These are phyloP conservation scores for Hippoglossus stenolepis DNA, from an alignment of 2,113 vertebrate species.

Conservation along the genomic window DNA sequence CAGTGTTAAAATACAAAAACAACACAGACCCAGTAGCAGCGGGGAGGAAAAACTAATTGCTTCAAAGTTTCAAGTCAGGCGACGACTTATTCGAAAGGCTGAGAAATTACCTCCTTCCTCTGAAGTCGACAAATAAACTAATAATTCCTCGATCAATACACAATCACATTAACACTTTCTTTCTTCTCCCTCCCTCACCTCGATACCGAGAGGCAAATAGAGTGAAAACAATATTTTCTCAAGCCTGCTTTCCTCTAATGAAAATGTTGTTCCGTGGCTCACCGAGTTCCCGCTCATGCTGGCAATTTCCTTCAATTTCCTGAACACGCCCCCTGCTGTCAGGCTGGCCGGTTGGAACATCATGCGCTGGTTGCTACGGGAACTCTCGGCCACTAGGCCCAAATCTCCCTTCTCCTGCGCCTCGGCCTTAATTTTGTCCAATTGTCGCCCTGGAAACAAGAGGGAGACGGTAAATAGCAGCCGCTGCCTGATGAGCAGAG, in stretches of 20 bases:
- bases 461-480: constrained; percentile 47
- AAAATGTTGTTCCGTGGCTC: constrained; percentile 65
- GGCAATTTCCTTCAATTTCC: constrained; percentile 89
- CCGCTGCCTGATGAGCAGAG: constrained; percentile 23
- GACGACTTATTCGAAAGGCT: constrained; percentile 45
- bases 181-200: neutral
- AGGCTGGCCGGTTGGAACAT: constrained; percentile 89
- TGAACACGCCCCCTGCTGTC: constrained; percentile 85
- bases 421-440: constrained; percentile 89
- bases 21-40: constrained; percentile 8
- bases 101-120: constrained; percentile 11
- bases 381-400: constrained; percentile 91
- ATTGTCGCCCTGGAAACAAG: constrained; percentile 86
- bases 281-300: constrained; percentile 86
- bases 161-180: constrained; percentile 34
- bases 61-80: constrained; percentile 29
- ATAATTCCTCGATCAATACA: constrained; percentile 25
- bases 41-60: constrained; percentile 48
- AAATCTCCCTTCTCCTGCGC: constrained; percentile 89
- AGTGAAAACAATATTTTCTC: constrained; percentile 47
- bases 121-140: constrained; percentile 35
- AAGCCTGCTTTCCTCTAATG: constrained; percentile 37
- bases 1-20: neutral
- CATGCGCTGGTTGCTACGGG: constrained; percentile 90
- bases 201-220: constrained; percentile 10